phyloP scores from a whole-genome alignment of 2,797 vertebrate genomes.

The Chaunax sp. region DNA sequence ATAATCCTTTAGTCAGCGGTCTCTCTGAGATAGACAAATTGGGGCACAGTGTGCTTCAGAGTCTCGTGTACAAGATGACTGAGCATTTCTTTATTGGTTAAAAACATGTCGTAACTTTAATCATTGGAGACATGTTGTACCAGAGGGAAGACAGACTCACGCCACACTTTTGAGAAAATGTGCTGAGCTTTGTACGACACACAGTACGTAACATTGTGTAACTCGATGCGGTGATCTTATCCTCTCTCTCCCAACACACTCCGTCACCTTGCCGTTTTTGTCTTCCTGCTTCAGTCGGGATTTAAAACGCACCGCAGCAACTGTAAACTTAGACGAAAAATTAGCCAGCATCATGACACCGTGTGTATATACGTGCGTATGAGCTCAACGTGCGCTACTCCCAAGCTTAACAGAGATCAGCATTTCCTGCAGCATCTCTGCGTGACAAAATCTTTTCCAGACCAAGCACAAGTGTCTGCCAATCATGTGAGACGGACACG shows the following conservation, averaged over 20 bases:
- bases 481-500: conserved; percentile 28
- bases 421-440: conserved; percentile 16
- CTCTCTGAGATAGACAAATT: conserved; percentile 7
- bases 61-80: background rate
- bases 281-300: background rate
- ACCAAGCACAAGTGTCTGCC: conserved; percentile 55
- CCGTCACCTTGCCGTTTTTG: background rate
- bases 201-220: no score
- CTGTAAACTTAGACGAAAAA: conserved; percentile 1
- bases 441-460: conserved; percentile 31
- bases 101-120: background rate
- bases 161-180: no score
- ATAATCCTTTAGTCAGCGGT: conserved; percentile 48
- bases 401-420: conserved; percentile 25
- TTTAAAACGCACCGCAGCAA: background rate
- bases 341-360: background rate
- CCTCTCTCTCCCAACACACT: background rate
- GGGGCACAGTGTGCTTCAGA: conserved; percentile 7
- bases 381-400: conserved; percentile 12
- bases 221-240: no score
- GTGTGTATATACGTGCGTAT: background rate
- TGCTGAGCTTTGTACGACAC: no score
- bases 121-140: background rate
- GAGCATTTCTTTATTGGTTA: background rate
- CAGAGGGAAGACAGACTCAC: background rate